Percentiles rank a stretch among this genome's conserved stretches.
phyloP scores from a whole-genome alignment of 2,888 invertebrate species.

The Leptinotarsa tumamoca region DNA sequence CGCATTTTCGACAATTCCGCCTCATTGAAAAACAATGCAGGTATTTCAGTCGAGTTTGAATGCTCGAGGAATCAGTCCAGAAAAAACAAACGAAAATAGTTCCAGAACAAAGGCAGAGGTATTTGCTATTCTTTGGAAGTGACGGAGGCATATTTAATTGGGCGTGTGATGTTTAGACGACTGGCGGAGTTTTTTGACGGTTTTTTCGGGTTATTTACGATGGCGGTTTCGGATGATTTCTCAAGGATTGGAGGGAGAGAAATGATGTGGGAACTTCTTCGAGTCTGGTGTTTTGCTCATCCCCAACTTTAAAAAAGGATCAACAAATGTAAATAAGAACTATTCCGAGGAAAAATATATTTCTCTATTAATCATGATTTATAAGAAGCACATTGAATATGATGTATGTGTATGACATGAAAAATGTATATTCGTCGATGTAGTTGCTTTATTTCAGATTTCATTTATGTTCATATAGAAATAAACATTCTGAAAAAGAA shows the following conservation, averaged over 20 bases:
- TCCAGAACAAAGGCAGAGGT: slow-evolving; percentile 45
- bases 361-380: no score
- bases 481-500: no score
- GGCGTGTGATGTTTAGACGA: slow-evolving; percentile 25
- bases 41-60: slow-evolving; percentile 51
- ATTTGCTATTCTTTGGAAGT: slow-evolving; percentile 42
- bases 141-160: slow-evolving; percentile 45
- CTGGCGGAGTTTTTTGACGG: slow-evolving; percentile 20
- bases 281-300: background rate
- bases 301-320: background rate
- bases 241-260: background rate
- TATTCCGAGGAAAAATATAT: no score
- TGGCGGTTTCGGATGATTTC: background rate
- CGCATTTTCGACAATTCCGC: slow-evolving; percentile 45
- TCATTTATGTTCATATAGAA: no score
- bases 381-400: no score
- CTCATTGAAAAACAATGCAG: slow-evolving; percentile 58
- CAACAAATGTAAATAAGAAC: background rate
- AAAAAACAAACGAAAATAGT: slow-evolving; percentile 47
- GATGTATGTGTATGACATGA: no score
- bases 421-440: no score
- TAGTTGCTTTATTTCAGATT: no score
- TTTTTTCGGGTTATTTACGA: slow-evolving; percentile 21
- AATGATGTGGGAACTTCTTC: background rate
- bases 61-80: slow-evolving; percentile 44